Base-by-base conservation (phyloP, 2,888 invertebrate species). In the Microchrysa polita region DNA sequence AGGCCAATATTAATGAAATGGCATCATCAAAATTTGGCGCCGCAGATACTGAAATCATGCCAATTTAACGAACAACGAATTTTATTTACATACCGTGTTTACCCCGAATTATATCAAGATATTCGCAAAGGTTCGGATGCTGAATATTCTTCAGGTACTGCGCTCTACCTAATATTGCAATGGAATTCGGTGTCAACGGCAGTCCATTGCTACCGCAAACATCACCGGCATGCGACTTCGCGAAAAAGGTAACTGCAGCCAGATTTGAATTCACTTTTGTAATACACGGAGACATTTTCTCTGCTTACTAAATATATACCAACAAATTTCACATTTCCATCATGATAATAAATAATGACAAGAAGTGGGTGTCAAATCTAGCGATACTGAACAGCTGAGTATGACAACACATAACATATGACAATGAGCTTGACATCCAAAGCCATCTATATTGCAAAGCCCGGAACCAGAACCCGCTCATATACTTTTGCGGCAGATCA, bases 61-160 rank as follows among this genome's bases (percentile, higher is more conserved):
- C n/a, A n/a, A n/a, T n/a, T n/a, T n/a, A n/a, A n/a, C n/a, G n/a
- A n/a, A n/a, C n/a, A n/a, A n/a, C n/a, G n/a, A n/a, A n/a, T n/a
- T n/a, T n/a, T n/a, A n/a, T n/a, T n/a, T n/a, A n/a, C n/a, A n/a
- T 86, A 95, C 97, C 97, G 88, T 97, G 97, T 87, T 97, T 97
- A 77, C 96, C 95, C 79, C 97, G 88, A 77, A 94, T 91, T 72
- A 98, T 90, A 84, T 97, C 97, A 57, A 98, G 86, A 85, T 98
- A 98, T 74, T 92, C 90, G 80, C 96, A 96, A 67, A 98, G 87
- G 85, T 94, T 90, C 0, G 90, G 90, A 83, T 96, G 95, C 74
- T 90, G 87, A 69, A 96, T 86, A 0, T 90, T 91, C 81, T 94
- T 92, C 16, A 98, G 86, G 75, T 89, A 87, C 82, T 97, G 96